These are phyloP conservation scores for Oscarella lobularis DNA, from an alignment of 37 sponge, comb jelly and placozoan genomes.

Conservation along the genomic window DNA sequence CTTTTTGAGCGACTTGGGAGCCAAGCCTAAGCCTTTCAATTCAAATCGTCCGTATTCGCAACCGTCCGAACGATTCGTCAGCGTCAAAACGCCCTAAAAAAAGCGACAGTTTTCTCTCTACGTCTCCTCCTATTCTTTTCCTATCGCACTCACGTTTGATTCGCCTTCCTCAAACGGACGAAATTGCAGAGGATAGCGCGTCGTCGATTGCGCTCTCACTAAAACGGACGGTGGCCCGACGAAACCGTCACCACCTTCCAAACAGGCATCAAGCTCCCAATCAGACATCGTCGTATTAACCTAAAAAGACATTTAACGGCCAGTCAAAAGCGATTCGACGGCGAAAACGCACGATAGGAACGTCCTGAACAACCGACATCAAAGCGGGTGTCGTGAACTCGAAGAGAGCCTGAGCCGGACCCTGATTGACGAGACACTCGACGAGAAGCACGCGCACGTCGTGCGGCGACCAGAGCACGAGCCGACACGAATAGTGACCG, in stretches of 20 bases:
- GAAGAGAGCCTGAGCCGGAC: constrained; percentile 24
- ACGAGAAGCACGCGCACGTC: constrained; percentile 56
- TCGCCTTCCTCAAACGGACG: constrained; percentile 43
- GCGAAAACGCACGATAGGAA: constrained; percentile 60
- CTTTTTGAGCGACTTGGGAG: not conserved
- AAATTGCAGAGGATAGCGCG: constrained; percentile 59
- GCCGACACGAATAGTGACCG: constrained; percentile 52
- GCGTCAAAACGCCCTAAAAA: not conserved
- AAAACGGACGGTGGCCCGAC: constrained; percentile 41
- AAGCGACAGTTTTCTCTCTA: too few relatives aligned
- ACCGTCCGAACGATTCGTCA: not conserved
- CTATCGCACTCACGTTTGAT: constrained; percentile 36
- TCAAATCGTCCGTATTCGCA: not conserved
- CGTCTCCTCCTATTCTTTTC: too few relatives aligned
- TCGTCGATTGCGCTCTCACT: constrained; percentile 42
- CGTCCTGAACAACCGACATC: constrained; percentile 55
- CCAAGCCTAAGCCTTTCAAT: not conserved
- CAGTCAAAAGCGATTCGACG: not conserved
- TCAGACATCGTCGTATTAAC: constrained; percentile 47
- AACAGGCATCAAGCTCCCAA: constrained; percentile 28
- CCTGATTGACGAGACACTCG: constrained; percentile 47
- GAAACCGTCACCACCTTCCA: constrained; percentile 24
- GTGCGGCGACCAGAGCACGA: constrained; percentile 27
- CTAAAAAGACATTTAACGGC: constrained; percentile 15
- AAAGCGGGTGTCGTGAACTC: constrained; percentile 55